A percentile compares a stretch with the other conserved stretches of the same genome.
These are phyloP conservation scores for Parascotia fuliginaria DNA, from an alignment of 2,888 invertebrate genomes.

Conservation along the genomic window DNA sequence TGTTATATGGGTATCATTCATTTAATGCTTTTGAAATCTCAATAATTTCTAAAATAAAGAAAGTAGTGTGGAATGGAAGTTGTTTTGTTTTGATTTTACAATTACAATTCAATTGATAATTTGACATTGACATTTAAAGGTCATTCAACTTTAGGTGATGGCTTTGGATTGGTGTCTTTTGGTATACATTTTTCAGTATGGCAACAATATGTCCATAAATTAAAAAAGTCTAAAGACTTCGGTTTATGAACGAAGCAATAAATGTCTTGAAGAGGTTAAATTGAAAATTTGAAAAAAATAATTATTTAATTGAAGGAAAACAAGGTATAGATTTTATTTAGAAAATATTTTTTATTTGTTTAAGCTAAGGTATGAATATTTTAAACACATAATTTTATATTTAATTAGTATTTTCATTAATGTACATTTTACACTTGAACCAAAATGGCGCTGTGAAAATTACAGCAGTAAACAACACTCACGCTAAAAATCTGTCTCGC, in stretches of 20 bases:
- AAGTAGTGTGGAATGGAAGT: background rate
- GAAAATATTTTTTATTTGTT: background rate
- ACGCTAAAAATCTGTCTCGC: constrained; percentile 44
- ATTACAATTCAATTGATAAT: background rate
- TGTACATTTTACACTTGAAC: constrained; percentile 10
- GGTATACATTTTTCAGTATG: background rate
- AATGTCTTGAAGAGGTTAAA: constrained; percentile 37
- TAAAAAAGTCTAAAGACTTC: background rate
- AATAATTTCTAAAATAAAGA: background rate
- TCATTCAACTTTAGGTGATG: background rate
- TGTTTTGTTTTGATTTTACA: background rate
- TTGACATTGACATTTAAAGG: background rate
- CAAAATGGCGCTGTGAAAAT: constrained; percentile 62
- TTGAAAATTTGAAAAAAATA: background rate
- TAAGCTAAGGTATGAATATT: background rate
- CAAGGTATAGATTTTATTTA: constrained; percentile 12
- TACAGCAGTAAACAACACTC: constrained; percentile 44
- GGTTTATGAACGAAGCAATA: constrained; percentile 24
- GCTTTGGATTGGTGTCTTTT: background rate
- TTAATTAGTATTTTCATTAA: background rate
- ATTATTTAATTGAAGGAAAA: constrained; percentile 15
- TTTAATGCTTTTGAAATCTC: background rate
- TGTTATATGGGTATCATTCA: background rate
- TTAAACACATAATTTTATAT: background rate
- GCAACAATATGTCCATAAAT: background rate